Conservation (phyloP, 2,113 vertebrate species). For the Paramormyrops kingsleyae region DNA sequence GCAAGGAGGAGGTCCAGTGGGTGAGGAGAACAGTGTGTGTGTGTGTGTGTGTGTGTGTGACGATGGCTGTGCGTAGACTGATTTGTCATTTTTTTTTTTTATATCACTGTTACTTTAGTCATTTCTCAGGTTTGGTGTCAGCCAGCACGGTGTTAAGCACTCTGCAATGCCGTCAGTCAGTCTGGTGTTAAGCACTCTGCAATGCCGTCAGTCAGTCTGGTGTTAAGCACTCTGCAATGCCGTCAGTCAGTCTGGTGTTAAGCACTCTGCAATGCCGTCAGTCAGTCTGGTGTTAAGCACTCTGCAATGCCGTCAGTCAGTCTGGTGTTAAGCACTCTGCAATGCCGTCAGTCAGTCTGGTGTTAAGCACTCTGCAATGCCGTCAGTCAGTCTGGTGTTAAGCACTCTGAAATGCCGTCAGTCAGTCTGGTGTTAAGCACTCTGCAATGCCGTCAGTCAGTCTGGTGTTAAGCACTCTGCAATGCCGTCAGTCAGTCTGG, state of each 20-base stretch:
- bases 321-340: not conserved
- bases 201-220: not conserved
- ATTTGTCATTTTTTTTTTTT: slow-evolving; percentile 18
- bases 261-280: not conserved
- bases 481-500: not conserved
- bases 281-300: not conserved
- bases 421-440: not conserved
- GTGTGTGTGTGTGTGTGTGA: not conserved
- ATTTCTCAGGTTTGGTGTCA: not conserved
- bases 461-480: not conserved
- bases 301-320: not conserved
- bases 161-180: not conserved
- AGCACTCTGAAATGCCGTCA: too few species aligned
- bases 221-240: not conserved
- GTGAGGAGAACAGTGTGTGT: slow-evolving; percentile 43
- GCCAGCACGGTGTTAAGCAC: not conserved
- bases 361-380: too few species aligned
- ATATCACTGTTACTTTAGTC: not conserved
- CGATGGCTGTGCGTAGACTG: not conserved
- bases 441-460: too few species aligned
- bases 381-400: not conserved
- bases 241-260: not conserved
- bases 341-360: not conserved
- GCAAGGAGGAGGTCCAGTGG: slow-evolving; percentile 73
- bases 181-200: not conserved